Conservation (phyloP, 2,113 vertebrate genomes). For the Dromaius novaehollandiae region DNA sequence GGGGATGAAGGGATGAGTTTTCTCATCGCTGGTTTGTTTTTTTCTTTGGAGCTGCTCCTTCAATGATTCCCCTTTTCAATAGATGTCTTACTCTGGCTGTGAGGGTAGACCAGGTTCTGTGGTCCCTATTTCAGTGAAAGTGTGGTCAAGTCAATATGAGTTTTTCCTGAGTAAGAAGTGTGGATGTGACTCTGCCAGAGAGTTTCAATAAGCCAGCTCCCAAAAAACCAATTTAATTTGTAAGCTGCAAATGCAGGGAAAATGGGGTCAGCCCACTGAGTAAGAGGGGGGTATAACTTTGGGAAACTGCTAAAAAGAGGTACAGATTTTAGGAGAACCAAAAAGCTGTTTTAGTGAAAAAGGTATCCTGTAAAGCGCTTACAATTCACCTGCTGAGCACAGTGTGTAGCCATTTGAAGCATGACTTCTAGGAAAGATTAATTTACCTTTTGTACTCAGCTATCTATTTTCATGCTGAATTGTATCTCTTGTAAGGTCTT, state of each 20-base stretch:
- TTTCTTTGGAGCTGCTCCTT: background rate
- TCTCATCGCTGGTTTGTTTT: background rate
- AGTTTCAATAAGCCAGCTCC: background rate
- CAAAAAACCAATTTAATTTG: background rate
- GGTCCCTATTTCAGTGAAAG: background rate
- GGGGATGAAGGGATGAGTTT: background rate
- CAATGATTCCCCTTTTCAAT: background rate
- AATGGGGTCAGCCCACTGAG: background rate
- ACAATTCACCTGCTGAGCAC: background rate
- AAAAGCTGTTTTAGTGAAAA: background rate
- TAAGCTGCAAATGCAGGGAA: background rate
- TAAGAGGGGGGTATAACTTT: background rate
- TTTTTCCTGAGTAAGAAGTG: background rate
- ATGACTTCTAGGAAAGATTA: background rate
- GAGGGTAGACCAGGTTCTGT: background rate
- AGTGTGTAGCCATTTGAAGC: background rate
- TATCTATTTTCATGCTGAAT: background rate
- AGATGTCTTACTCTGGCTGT: accelerated
- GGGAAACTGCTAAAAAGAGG: background rate
- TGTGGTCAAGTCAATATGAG: background rate
- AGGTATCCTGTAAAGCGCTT: background rate
- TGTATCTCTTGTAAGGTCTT: background rate
- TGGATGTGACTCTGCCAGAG: background rate
- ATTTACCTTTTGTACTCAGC: background rate
- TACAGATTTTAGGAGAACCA: background rate